A percentile compares a stretch with the other conserved stretches of the same genome.
Conservation (phyloP, 2,113 vertebrate genomes). For the Chunga burmeisteri region DNA sequence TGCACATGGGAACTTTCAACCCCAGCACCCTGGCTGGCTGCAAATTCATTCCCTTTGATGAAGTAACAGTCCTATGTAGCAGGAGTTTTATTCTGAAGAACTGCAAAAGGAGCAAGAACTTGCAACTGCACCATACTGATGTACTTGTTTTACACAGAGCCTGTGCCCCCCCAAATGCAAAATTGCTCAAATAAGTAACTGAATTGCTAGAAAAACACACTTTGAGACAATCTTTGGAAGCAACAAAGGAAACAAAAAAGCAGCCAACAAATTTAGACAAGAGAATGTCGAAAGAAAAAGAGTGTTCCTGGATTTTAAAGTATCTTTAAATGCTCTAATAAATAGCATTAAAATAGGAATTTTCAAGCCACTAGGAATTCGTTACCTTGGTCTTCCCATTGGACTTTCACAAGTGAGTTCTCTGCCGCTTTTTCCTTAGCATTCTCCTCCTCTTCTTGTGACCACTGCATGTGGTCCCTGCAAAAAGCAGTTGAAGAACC, state of each 20-base stretch:
- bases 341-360: neutral
- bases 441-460: slow-evolving; percentile 80
- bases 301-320: neutral
- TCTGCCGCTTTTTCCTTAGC: slow-evolving; percentile 79
- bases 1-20: neutral
- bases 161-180: neutral
- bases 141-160: neutral
- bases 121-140: neutral
- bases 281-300: neutral
- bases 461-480: slow-evolving; percentile 94
- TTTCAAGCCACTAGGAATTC: neutral
- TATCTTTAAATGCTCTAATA: neutral
- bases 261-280: neutral
- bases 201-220: neutral
- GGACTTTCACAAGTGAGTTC: slow-evolving; percentile 81
- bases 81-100: neutral
- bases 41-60: neutral
- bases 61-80: neutral
- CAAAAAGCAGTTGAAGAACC: slow-evolving; percentile 13
- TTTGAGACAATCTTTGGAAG: neutral
- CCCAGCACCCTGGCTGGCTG: neutral
- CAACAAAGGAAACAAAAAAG: neutral
- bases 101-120: neutral
- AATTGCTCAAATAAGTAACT: neutral
- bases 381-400: slow-evolving; percentile 81